A percentile compares a stretch with the other conserved stretches of the same genome.
Evolutionary conservation across 2,888 invertebrate genomes (phyloP).

Genomic region (Mantis religiosa): DNA sequence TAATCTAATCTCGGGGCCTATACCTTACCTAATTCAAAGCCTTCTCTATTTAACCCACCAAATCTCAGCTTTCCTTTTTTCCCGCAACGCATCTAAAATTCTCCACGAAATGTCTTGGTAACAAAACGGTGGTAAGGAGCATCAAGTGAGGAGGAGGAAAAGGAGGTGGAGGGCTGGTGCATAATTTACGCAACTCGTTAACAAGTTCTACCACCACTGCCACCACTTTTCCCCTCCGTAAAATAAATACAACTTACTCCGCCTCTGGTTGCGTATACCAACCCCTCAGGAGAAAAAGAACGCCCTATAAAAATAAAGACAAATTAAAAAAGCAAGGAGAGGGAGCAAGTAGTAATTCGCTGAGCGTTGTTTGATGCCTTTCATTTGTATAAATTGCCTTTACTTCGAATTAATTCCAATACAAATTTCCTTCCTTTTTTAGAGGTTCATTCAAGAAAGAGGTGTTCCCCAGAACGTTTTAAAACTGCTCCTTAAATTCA

Average conservation of each 20-base stretch:
- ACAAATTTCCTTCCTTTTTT: not conserved
- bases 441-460: not conserved
- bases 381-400: not conserved
- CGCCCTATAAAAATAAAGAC: not conserved
- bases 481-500: too few species aligned
- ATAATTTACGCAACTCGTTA: conserved; percentile 7
- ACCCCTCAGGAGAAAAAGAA: not conserved
- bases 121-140: not conserved
- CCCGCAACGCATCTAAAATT: not conserved
- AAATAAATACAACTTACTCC: not conserved
- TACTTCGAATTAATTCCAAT: not conserved
- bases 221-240: not conserved
- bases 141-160: not conserved
- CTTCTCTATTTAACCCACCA: not conserved
- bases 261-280: not conserved
- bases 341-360: not conserved
- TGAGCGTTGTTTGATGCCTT: not conserved
- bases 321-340: not conserved
- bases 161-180: not conserved
- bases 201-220: not conserved
- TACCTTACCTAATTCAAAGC: not conserved
- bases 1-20: not conserved
- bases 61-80: not conserved
- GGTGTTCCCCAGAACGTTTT: not conserved
- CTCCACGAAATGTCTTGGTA: not conserved